These are phyloP conservation scores for Cyclina sinensis DNA, from an alignment of 1,140 invertebrate species.

Conservation along the genomic window DNA sequence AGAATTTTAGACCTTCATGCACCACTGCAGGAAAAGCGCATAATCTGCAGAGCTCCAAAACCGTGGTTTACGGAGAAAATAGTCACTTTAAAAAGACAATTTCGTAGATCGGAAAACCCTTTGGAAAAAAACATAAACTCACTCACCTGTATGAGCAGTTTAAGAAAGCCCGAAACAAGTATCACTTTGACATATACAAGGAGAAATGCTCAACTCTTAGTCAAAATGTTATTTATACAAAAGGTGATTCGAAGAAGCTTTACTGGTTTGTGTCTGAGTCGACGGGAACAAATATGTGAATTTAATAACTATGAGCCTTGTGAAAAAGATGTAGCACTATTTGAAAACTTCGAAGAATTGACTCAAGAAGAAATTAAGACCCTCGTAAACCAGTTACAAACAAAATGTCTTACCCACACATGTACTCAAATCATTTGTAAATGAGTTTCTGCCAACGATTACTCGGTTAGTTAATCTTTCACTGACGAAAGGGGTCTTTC, in stretches of 20 bases:
- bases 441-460: not conserved
- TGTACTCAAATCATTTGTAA: not conserved
- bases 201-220: not conserved
- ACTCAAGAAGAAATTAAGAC: not conserved
- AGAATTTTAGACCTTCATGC: not conserved
- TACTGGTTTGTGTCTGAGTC: not conserved
- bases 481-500: not conserved
- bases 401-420: not conserved
- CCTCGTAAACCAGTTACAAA: not conserved
- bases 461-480: not conserved
- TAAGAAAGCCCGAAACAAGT: not conserved
- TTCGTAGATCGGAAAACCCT: not conserved
- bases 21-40: not conserved
- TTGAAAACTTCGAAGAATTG: not conserved
- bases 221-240: not conserved
- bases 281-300: constrained; percentile 10
- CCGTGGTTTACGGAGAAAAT: constrained; percentile 12
- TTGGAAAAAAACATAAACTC: not conserved
- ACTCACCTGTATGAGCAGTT: not conserved
- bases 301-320: constrained; percentile 7
- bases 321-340: not conserved
- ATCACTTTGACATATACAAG: not conserved
- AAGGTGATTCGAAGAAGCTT: constrained; percentile 42
- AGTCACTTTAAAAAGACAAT: not conserved
- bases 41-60: not conserved